A percentile compares a stretch with the other conserved stretches of the same genome.
Evolutionary conservation across 2,113 vertebrate species (phyloP).

Genomic region (Marmota flaviventris): DNA sequence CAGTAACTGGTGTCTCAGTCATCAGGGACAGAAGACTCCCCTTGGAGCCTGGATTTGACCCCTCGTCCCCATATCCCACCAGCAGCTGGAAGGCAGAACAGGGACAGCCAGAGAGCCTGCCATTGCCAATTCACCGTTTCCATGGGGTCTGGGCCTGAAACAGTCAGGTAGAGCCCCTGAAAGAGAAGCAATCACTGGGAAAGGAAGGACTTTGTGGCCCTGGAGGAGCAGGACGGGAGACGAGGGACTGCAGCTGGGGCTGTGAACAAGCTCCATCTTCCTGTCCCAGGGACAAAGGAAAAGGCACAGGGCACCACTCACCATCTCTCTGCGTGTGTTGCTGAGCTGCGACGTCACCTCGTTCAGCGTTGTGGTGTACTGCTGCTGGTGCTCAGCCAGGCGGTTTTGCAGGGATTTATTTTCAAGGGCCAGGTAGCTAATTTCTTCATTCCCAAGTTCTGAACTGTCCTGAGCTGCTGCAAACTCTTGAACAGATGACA

Average conservation of each 20-base stretch:
- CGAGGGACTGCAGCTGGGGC: background rate
- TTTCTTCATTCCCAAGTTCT: constrained; percentile 76
- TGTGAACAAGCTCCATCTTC: background rate
- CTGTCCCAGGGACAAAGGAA: accelerated
- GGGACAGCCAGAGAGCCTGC: accelerated
- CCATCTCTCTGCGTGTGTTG: constrained; percentile 80
- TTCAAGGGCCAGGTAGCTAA: constrained; percentile 84
- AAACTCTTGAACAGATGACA: constrained; percentile 86
- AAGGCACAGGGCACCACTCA: constrained; percentile 72
- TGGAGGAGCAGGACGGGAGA: background rate
- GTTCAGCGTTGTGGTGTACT: constrained; percentile 75
- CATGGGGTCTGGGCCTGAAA: background rate
- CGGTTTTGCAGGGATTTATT: constrained; percentile 76
- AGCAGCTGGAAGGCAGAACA: background rate
- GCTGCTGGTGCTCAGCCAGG: constrained; percentile 79
- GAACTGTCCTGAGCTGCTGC: constrained; percentile 71
- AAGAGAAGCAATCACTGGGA: background rate
- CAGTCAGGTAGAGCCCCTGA: background rate
- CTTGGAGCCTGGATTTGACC: background rate
- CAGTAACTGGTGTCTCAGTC: background rate
- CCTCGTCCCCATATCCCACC: background rate
- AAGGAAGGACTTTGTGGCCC: background rate
- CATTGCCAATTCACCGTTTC: background rate
- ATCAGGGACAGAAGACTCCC: background rate
- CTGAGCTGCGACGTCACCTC: constrained; percentile 84